Evolutionary conservation across 2,113 vertebrate genomes (phyloP).

Genomic region (Cathartes aura): DNA sequence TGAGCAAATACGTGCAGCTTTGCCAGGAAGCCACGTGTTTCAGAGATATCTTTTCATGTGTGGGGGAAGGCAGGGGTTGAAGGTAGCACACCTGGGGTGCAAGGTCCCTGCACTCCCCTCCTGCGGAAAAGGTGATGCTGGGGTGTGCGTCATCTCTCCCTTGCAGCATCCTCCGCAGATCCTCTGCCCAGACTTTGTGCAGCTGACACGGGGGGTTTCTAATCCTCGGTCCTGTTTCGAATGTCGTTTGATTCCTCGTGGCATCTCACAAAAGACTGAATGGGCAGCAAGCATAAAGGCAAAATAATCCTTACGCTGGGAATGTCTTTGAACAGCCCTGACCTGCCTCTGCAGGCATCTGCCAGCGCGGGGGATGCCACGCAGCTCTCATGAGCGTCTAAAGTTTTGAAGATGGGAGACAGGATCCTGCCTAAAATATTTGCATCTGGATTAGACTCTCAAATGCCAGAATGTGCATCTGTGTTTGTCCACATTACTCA

Average conservation of each 20-base stretch:
- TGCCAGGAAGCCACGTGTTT: not conserved
- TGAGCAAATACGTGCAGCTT: not conserved
- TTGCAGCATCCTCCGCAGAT: accelerated
- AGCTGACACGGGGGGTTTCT: accelerated
- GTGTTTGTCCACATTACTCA: not conserved
- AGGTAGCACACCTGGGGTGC: not conserved
- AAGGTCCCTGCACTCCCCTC: not conserved
- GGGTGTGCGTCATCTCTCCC: not conserved
- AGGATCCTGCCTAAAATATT: not conserved
- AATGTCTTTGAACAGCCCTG: constrained; percentile 7
- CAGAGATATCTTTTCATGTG: not conserved
- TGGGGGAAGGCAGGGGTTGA: not conserved
- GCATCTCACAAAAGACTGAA: constrained; percentile 14
- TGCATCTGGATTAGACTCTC: not conserved
- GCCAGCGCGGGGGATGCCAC: accelerated
- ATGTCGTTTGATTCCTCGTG: not conserved
- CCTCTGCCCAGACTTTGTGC: not conserved
- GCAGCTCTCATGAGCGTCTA: not conserved
- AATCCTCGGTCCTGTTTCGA: not conserved
- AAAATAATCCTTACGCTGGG: not conserved
- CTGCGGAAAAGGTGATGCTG: accelerated
- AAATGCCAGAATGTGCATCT: not conserved
- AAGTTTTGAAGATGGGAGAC: not conserved
- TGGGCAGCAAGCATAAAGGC: constrained; percentile 3
- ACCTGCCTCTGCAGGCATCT: not conserved